These are phyloP conservation scores for Actinemys pallida DNA, from an alignment of 2,113 vertebrate species.

Conservation along the genomic window DNA sequence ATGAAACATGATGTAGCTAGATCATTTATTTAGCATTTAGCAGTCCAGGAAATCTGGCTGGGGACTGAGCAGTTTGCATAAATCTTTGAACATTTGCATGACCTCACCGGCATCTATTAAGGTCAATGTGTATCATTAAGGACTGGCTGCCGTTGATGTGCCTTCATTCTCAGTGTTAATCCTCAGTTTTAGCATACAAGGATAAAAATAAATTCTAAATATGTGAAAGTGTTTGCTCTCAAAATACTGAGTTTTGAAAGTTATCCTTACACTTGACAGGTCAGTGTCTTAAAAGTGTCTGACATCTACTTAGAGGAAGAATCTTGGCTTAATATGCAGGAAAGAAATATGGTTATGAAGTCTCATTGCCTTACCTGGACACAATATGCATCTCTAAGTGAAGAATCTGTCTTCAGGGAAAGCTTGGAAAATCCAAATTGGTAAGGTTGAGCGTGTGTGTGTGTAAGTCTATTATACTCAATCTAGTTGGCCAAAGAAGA, in stretches of 20 bases:
- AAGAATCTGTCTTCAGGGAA: constrained; percentile 78
- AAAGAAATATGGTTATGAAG: constrained; percentile 70
- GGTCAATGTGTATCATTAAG: neutral
- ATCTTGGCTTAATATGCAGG: constrained; percentile 73
- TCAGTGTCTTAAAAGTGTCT: constrained; percentile 72
- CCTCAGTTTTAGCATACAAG: constrained; percentile 6
- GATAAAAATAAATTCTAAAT: neutral
- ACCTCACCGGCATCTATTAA: constrained; percentile 34
- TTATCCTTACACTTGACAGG: constrained; percentile 45
- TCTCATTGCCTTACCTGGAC: constrained; percentile 66
- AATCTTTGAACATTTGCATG: constrained; percentile 6
- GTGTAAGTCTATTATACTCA: neutral
- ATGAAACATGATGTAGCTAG: constrained; percentile 3
- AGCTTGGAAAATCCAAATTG: constrained; percentile 75
- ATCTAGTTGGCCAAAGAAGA: neutral
- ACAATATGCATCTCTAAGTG: constrained; percentile 59
- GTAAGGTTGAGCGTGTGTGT: constrained; percentile 41
- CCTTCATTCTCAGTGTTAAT: neutral
- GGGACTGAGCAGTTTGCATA: neutral
- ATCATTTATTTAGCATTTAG: constrained; percentile 55
- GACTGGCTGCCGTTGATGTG: neutral
- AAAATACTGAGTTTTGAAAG: neutral
- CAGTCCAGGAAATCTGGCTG: constrained; percentile 17
- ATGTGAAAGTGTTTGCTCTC: neutral
- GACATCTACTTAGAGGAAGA: constrained; percentile 76